A percentile compares a stretch with the other conserved stretches of the same genome.
Evolutionary conservation across 2,888 invertebrate species (phyloP).

Genomic region (Sericinus montela): DNA sequence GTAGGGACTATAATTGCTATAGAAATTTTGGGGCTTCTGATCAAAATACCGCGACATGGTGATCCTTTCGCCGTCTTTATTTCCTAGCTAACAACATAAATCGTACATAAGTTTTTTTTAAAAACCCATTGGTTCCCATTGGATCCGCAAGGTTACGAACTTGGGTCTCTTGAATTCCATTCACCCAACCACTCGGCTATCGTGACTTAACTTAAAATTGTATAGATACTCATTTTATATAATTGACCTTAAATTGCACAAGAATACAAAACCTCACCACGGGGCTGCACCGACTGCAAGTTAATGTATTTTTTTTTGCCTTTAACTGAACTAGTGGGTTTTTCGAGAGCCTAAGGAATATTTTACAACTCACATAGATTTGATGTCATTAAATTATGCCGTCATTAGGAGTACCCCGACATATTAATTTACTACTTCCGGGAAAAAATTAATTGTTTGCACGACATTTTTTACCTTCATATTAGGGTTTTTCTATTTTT

Average conservation of each 20-base stretch:
- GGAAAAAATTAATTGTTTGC: slow-evolving; percentile 16
- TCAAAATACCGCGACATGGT: no score
- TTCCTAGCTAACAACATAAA: no score
- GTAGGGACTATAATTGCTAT: no score
- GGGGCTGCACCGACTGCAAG: slow-evolving; percentile 27
- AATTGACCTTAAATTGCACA: slow-evolving; percentile 7
- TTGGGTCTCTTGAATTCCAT: no score
- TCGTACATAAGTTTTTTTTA: no score
- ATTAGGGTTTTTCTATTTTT: not conserved
- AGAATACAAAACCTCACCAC: slow-evolving; percentile 19
- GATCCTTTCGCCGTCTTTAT: no score
- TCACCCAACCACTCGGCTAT: slow-evolving; percentile 4
- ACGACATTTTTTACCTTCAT: not conserved
- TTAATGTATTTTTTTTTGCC: slow-evolving; percentile 25
- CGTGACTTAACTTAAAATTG: not conserved
- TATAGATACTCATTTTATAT: slow-evolving; percentile 10
- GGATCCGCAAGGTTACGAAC: no score
- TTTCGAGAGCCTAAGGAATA: slow-evolving; percentile 25
- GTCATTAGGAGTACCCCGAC: slow-evolving; percentile 1
- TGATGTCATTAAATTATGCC: slow-evolving; percentile 12
- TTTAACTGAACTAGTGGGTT: slow-evolving; percentile 31
- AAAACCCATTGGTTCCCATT: no score
- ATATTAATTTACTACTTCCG: slow-evolving; percentile 16
- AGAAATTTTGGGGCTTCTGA: no score
- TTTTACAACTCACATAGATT: slow-evolving; percentile 13